Conservation (phyloP, 1,140 invertebrate species). For the Campoletis sonorensis region DNA sequence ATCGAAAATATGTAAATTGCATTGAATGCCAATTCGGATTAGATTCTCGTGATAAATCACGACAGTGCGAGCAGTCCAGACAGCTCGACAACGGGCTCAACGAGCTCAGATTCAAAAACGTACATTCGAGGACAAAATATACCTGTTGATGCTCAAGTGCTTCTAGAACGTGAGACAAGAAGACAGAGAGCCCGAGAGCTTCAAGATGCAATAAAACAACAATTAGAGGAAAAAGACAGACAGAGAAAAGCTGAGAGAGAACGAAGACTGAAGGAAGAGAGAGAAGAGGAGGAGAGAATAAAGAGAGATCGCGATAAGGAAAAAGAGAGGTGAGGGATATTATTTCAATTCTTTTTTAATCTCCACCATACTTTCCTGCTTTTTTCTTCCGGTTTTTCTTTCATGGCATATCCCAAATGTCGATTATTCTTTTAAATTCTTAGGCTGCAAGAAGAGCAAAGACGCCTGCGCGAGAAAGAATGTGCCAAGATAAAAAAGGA, state of each 20-base stretch:
- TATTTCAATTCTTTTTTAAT: neutral
- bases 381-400: too few species aligned
- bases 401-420: too few species aligned
- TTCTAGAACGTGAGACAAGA: slow-evolving; percentile 82
- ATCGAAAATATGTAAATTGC: too few species aligned
- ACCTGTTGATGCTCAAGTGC: slow-evolving; percentile 81
- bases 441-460: slow-evolving; percentile 74
- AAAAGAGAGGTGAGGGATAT: slow-evolving; percentile 71
- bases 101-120: slow-evolving; percentile 74
- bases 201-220: slow-evolving; percentile 84
- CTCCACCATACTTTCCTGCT: too few species aligned
- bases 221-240: slow-evolving; percentile 84
- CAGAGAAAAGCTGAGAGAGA: slow-evolving; percentile 81
- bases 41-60: slow-evolving; percentile 74
- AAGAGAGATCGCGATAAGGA: slow-evolving; percentile 82
- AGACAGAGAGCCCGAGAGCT: slow-evolving; percentile 84
- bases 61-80: slow-evolving; percentile 70
- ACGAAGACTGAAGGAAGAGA: slow-evolving; percentile 79
- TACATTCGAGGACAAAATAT: slow-evolving; percentile 85
- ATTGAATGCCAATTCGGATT: slow-evolving; percentile 43
- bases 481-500: slow-evolving; percentile 65
- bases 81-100: slow-evolving; percentile 67
- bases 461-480: slow-evolving; percentile 70
- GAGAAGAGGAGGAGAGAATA: slow-evolving; percentile 82
- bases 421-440: neutral